Evolutionary conservation across 2,113 vertebrate species (phyloP).

Genomic region (Myrmecophaga tridactyla): DNA sequence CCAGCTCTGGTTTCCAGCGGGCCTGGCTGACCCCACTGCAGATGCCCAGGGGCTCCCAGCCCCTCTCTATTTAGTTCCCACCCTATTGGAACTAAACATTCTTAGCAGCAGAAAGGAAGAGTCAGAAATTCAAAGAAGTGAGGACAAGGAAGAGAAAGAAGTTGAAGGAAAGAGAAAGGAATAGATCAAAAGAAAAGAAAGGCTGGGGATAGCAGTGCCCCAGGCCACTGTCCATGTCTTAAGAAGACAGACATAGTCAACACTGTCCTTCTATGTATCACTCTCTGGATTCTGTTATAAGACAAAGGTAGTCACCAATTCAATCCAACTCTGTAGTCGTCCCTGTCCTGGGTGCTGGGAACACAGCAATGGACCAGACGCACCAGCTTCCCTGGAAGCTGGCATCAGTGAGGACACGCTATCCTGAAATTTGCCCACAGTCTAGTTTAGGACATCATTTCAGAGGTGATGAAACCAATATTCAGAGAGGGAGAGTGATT

Average conservation of each 20-base stretch:
- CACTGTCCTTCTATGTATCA: accelerated
- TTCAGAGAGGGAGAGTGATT: not conserved
- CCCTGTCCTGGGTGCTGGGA: not conserved
- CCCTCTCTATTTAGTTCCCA: not conserved
- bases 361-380: accelerated
- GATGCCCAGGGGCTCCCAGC: too few species aligned
- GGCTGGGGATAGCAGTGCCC: accelerated
- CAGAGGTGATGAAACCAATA: not conserved
- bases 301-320: accelerated
- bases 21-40: too few species aligned
- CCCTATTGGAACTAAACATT: not conserved
- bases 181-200: accelerated
- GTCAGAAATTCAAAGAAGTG: not conserved
- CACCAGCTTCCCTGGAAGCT: not conserved
- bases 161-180: not conserved
- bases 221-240: not conserved
- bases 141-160: not conserved
- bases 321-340: too few species aligned
- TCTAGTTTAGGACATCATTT: not conserved
- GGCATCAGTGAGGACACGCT: too few species aligned
- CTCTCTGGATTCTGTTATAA: not conserved
- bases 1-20: not conserved
- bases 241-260: too few species aligned
- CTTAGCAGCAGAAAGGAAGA: not conserved
- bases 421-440: too few species aligned